Evolutionary conservation across 2,113 vertebrate species (phyloP).

Genomic region (Anas platyrhynchos): DNA sequence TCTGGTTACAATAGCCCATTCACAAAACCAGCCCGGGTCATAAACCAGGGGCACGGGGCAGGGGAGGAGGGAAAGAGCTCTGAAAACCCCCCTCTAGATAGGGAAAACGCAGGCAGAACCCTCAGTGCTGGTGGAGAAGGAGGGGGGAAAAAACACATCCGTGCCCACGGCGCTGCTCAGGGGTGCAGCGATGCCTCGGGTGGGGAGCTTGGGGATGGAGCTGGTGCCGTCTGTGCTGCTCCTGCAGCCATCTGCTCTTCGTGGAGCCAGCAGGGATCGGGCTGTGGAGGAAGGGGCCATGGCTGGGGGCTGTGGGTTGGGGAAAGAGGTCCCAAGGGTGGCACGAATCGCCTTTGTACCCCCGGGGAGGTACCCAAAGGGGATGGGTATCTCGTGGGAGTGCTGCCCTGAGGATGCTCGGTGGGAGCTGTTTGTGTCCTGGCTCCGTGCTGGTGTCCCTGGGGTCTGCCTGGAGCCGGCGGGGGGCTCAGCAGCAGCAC

Average conservation of each 20-base stretch:
- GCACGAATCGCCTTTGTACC: neutral
- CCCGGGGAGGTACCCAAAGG: neutral
- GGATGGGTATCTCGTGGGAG: neutral
- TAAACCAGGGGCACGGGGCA: neutral
- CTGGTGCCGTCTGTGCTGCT: neutral
- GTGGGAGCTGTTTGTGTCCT: accelerated
- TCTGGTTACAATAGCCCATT: constrained; percentile 50
- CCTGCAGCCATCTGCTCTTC: neutral
- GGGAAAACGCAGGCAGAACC: neutral
- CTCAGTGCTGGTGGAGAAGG: neutral
- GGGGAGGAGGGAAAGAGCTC: neutral
- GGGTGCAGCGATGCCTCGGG: neutral
- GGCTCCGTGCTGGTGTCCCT: accelerated
- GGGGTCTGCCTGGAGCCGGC: accelerated
- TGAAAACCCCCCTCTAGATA: neutral
- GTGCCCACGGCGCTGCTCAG: too few species aligned
- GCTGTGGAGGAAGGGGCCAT: neutral
- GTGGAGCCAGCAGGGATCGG: neutral
- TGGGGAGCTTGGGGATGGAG: accelerated
- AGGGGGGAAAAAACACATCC: neutral
- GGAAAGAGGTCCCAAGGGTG: neutral
- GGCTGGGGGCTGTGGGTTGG: neutral
- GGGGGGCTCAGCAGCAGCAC: neutral
- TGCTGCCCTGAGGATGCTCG: accelerated
- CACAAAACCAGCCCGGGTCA: constrained; percentile 36